Conservation (phyloP, 2,113 vertebrate genomes). For the Ictidomys tridecemlineatus region DNA sequence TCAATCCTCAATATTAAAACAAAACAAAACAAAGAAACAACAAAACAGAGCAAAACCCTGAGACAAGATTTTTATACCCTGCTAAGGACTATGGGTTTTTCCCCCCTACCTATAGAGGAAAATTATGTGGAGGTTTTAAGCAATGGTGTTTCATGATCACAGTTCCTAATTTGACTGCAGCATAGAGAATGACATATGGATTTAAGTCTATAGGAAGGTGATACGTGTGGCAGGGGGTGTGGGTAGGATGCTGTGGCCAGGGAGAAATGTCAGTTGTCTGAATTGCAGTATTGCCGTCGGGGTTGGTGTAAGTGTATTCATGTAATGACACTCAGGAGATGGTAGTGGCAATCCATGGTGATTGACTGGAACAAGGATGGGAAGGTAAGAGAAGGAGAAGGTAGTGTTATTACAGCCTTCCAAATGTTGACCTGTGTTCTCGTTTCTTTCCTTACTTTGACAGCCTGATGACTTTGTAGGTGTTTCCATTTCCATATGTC, state of each 20-base stretch:
- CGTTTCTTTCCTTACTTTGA: constrained; percentile 18
- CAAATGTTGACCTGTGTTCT: constrained; percentile 18
- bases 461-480: constrained; percentile 27
- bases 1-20: no score
- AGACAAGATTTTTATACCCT: neutral
- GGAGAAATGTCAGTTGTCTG: neutral
- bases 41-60: neutral
- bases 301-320: neutral
- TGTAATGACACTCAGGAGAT: neutral
- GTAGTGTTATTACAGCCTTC: neutral
- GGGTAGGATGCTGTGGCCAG: neutral
- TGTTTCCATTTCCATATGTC: constrained; percentile 48
- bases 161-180: neutral
- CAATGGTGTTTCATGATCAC: neutral
- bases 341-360: neutral
- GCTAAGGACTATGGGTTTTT: neutral
- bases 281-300: neutral
- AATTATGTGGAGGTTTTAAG: neutral
- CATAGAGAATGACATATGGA: neutral
- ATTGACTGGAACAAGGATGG: neutral
- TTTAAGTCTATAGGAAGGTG: neutral
- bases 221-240: neutral
- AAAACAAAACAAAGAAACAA: neutral
- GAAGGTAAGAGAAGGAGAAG: neutral
- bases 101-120: neutral